Percentiles rank a stretch among this genome's conserved stretches.
phyloP scores from a whole-genome alignment of 2,113 vertebrate species.

The Dicerorhinus sumatrensis region DNA sequence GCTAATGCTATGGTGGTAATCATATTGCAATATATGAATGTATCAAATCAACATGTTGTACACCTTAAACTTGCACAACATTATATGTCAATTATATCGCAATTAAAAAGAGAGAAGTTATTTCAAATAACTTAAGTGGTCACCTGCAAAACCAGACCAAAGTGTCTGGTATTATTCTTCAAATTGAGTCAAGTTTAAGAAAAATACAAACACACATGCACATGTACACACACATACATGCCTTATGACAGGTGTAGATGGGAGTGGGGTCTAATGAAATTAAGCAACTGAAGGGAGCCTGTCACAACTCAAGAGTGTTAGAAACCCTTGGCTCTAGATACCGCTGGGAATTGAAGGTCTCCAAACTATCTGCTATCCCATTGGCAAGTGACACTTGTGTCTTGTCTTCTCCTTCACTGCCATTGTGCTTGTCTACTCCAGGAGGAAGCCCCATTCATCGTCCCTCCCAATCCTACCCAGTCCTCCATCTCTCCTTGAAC shows the following conservation, averaged over 20 bases:
- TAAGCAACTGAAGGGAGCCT: not conserved
- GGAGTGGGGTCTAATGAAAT: not conserved
- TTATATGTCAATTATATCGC: too few species aligned
- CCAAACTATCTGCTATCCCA: not conserved
- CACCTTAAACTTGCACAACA: too few species aligned
- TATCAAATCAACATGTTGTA: too few species aligned
- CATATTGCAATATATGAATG: too few species aligned
- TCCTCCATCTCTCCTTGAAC: not conserved
- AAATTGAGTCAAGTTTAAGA: not conserved
- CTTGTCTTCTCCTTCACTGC: not conserved
- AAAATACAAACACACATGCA: not conserved
- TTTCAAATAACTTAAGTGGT: not conserved
- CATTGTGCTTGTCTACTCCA: not conserved
- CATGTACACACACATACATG: fast-evolving
- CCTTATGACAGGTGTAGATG: not conserved
- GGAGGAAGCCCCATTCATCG: not conserved
- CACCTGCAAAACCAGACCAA: not conserved
- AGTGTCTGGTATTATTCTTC: not conserved
- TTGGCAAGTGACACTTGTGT: not conserved
- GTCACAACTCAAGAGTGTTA: not conserved
- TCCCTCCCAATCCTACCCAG: not conserved
- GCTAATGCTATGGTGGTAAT: too few species aligned
- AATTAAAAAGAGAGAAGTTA: not conserved
- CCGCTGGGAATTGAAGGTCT: not conserved
- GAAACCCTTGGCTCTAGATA: not conserved